Evolutionary conservation across 2,797 vertebrate species (phyloP).

Genomic region (Pseudochirops corinnae): DNA sequence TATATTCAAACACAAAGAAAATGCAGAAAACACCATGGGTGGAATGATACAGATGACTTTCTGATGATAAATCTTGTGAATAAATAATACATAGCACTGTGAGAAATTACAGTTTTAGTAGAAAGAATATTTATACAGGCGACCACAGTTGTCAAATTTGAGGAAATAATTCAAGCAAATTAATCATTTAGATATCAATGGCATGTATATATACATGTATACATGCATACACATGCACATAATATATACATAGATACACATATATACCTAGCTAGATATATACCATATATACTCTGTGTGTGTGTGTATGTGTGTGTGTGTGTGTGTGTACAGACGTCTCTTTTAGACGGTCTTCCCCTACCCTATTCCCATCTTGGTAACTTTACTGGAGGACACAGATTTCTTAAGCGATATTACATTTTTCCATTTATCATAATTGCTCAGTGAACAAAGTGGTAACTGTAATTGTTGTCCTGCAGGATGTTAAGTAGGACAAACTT

Average conservation of each 20-base stretch:
- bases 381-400: neutral
- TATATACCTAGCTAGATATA: neutral
- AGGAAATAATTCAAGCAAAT: slow-evolving; percentile 24
- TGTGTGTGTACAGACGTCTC: neutral
- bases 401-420: neutral
- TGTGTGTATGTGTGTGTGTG: neutral
- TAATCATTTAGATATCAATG: slow-evolving; percentile 22
- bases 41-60: slow-evolving; percentile 50
- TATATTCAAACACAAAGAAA: slow-evolving; percentile 47
- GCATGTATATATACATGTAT: neutral
- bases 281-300: too few relatives aligned
- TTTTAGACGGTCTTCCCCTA: neutral
- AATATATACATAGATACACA: neutral
- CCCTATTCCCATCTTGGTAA: neutral
- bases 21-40: slow-evolving; percentile 54
- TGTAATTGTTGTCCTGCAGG: neutral
- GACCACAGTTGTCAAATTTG: neutral
- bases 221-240: neutral
- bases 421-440: neutral
- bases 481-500: neutral
- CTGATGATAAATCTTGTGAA: slow-evolving; percentile 41
- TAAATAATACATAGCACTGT: slow-evolving; percentile 46
- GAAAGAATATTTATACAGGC: neutral
- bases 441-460: neutral
- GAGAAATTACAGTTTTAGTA: neutral